A percentile compares a stretch with the other conserved stretches of the same genome.
These are phyloP conservation scores for Microchirus variegatus DNA, from an alignment of 2,797 vertebrate species.

Conservation along the genomic window DNA sequence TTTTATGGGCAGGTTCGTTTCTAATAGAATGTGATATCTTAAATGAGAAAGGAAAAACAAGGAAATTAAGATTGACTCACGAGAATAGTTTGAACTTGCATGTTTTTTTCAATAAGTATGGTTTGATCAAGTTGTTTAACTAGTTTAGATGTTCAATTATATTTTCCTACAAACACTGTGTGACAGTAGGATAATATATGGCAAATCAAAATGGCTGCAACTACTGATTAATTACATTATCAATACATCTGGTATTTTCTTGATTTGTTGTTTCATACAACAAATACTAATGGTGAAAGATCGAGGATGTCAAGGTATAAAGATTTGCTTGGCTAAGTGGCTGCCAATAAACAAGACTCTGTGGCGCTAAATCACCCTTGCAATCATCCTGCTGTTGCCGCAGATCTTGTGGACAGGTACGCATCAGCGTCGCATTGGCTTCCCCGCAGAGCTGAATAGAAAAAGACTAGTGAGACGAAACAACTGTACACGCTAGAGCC, in stretches of 20 bases:
- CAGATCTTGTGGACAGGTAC: conserved; percentile 47
- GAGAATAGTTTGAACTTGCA: conserved; percentile 4
- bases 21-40: conserved; percentile 44
- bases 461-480: conserved; percentile 19
- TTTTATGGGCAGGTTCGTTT: conserved; percentile 39
- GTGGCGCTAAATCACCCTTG: conserved; percentile 50
- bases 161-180: conserved; percentile 19
- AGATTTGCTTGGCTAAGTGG: conserved; percentile 57
- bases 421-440: conserved; percentile 34
- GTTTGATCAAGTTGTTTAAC: conserved; percentile 23
- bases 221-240: too few species aligned
- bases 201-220: conserved; percentile 3
- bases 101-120: conserved; percentile 22
- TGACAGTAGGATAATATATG: conserved; percentile 36
- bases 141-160: conserved; percentile 31
- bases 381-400: conserved; percentile 52
- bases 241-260: too few species aligned
- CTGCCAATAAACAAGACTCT: conserved; percentile 59
- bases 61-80: conserved; percentile 12
- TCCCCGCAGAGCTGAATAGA: conserved; percentile 33
- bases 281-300: too few species aligned
- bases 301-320: conserved; percentile 52
- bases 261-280: too few species aligned
- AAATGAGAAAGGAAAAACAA: conserved; percentile 9
- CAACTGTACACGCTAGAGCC: conserved; percentile 18